Evolutionary conservation across 2,113 vertebrate genomes (phyloP), one percentile per base, ranked within the genome.

Genomic region (Notothenia coriiceps): DNA sequence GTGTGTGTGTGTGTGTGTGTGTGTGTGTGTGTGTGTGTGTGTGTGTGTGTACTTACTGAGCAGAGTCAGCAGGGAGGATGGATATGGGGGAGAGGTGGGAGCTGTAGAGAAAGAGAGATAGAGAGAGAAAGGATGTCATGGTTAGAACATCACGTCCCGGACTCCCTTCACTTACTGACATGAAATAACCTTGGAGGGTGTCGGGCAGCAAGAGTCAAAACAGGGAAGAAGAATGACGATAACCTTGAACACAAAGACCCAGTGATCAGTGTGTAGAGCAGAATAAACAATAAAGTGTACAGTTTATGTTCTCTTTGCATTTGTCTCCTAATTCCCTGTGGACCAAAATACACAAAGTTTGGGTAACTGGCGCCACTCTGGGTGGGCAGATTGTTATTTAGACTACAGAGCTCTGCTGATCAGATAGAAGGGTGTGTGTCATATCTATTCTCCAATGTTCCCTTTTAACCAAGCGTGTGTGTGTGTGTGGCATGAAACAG

Each of bases 61-160:
- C 96, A 95, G 97, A 97, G 91, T 96, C 96, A 86, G 97, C 95
- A 83, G 97, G 97, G 94, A 98, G 94, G 90, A 97, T 97, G 95
- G 95, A 96, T 95, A 97, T 96, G 33, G 96, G 93, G 92, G 97
- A 96, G 89, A 97, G 94, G 91, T 96, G 96, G 88, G 96, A 95
- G 94, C 97, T 98, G 95, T 18, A 76, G 63, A 74, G 96, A 95
- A 72, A 84, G 82, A 95, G 88, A 74, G 87, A 78, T 87, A 74
- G 86, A 77, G 50, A 71, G 95, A 96, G 75, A 82, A 82, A 22
- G 54, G 49, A 90, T 80, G 82, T 43, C 52, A 69, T 73, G 55
- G 82, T 91, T 88, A 93, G 88, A 77, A 91, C 86, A 86, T 87
- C 69, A 60, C 10, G 60, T 7, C 35, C 55, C 75, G 20, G 0